phyloP scores from a whole-genome alignment of 2,113 vertebrate genomes.

The Athene noctua region DNA sequence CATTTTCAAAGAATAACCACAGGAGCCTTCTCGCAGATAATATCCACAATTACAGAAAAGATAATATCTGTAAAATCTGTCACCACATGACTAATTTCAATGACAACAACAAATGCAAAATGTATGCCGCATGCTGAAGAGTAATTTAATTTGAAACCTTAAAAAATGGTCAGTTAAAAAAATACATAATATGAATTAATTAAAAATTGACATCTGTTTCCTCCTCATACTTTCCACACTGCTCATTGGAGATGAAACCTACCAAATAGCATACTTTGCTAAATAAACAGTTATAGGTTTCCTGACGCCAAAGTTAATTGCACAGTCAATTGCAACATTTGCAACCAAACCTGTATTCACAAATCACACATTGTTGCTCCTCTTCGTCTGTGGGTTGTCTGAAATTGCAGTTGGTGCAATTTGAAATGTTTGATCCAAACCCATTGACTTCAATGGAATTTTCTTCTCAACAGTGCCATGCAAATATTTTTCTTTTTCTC shows the following conservation, averaged over 20 bases:
- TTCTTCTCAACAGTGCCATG: background rate
- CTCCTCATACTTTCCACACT: background rate
- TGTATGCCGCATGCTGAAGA: background rate
- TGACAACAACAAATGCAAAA: background rate
- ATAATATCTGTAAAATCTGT: background rate
- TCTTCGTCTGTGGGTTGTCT: accelerated
- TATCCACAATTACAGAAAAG: background rate
- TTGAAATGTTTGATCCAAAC: background rate
- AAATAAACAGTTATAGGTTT: background rate
- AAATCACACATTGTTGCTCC: background rate
- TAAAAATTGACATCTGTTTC: background rate
- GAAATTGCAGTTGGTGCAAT: background rate
- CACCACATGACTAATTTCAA: background rate
- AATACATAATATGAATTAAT: background rate
- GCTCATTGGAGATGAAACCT: background rate
- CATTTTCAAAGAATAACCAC: background rate
- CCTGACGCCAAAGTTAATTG: accelerated
- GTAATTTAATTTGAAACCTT: constrained; percentile 1
- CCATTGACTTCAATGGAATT: background rate
- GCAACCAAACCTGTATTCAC: background rate
- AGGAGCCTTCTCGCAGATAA: background rate
- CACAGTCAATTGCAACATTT: background rate
- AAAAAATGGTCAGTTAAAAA: background rate
- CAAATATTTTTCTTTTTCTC: background rate
- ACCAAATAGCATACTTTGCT: background rate